Evolutionary conservation across 2,797 vertebrate genomes (phyloP), one percentile per base, ranked within the genome.

Genomic region (Neosilurus mollespiculum): DNA sequence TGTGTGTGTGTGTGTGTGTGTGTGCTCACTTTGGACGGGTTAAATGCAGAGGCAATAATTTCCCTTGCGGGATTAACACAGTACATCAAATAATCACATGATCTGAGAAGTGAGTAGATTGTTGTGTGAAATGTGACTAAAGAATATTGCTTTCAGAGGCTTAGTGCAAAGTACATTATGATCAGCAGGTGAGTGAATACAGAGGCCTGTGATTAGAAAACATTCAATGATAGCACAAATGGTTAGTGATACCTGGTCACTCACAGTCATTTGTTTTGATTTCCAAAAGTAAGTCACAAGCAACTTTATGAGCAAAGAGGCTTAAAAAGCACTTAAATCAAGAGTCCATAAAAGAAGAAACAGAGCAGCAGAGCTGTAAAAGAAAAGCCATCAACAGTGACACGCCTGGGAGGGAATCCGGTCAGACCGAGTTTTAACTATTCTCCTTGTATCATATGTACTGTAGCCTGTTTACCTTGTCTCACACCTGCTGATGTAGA

Each of bases 391-490:
- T 80, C 56, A 26, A 7, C 22, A 59, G 56, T 43, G 83, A 84
- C 75, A 83, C 62, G 26, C 81, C 62, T 53, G 58, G 67, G 59
- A 70, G 80, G 10, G 20, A 82, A 70, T 61, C 78, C 15, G 61
- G 51, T 62, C 20, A 78, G 51, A 69, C 22, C 3, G 51, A 80
- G 64, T 69, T 62, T 53, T 20, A 56, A 66, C 76, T 56, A 72
- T 80, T 75, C 71, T 76, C 81, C 72, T 51, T 56, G 73, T 53
- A 54, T 62, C 84, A 87, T 85, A 82, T 85, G 81, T 73, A 78
- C 76, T 81, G 37, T 2, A 73, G 78, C n/a, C 56, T 62, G 65
- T 84, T 86, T 72, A 86, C 77, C 61, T 61, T 12, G 59, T 49
- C 80, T 62, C 53, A 71, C 76, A 86, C 81, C 76, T 75, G 77